Evolutionary conservation across 2,113 vertebrate species (phyloP).

Genomic region (Dicaeum eximium): DNA sequence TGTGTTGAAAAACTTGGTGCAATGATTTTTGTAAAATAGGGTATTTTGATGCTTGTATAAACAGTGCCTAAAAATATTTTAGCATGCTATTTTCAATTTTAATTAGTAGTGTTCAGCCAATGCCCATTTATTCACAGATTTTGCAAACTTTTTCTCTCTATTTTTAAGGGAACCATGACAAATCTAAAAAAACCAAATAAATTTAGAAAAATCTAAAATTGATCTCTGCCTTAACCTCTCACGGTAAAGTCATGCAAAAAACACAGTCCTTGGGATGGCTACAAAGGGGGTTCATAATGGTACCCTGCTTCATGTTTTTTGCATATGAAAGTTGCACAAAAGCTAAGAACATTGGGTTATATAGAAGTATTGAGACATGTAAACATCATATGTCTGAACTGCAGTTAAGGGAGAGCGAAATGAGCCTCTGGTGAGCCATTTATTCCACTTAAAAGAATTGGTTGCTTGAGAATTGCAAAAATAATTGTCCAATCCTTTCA

Average conservation of each 20-base stretch:
- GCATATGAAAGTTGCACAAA: neutral
- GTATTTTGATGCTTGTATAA: neutral
- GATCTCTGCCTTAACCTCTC: neutral
- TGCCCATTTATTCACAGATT: neutral
- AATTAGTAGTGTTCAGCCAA: neutral
- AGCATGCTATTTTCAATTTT: neutral
- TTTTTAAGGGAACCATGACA: neutral
- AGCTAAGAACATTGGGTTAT: neutral
- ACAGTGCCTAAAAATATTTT: neutral
- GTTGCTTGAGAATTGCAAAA: neutral
- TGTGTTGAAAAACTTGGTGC: accelerated
- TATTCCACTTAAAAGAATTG: neutral
- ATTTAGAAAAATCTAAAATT: neutral
- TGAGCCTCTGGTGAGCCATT: neutral
- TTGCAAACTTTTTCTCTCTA: neutral
- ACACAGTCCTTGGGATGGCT: neutral
- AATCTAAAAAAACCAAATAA: neutral
- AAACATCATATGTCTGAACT: neutral
- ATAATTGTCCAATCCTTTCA: neutral
- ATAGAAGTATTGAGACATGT: neutral
- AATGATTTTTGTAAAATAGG: neutral
- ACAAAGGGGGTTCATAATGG: neutral
- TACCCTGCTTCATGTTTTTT: neutral
- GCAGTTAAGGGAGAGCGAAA: neutral
- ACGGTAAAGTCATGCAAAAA: neutral